Evolutionary conservation across 2,888 invertebrate genomes (phyloP), one percentile per base, ranked within the genome.

Genomic region (Andrena minutula): DNA sequence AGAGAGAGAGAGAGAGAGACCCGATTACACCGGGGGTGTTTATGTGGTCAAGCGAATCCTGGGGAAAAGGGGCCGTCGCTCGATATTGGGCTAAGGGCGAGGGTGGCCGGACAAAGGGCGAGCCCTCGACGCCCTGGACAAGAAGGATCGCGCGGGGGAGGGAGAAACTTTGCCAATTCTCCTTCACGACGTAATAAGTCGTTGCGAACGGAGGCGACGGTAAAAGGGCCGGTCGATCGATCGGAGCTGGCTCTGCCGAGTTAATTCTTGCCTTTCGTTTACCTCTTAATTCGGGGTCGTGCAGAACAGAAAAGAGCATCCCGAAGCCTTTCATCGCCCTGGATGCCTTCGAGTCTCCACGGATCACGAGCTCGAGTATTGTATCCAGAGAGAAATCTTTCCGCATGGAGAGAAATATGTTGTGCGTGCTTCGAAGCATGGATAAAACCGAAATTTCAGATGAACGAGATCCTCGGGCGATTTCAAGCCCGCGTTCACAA

Each of bases 1-100:
- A 51, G 51, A 51, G 49, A n/a, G 49, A 49, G 49, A 16, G 49
- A 49, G 20, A 5, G 51, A n/a, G 20, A 56, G 56, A 56, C 58
- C 63, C 73, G 77, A 82, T 83, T 77, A 64, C 82, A 47, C 63
- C 64, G n/a, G 58, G 81, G 82, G 73, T 77, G 74, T 82, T 82
- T 76, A 75, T 58, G 81, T 47, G 75, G 75, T 82, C 75, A 80
- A 80, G 75, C 71, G 53, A 63, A 41, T 64, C 68, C 63, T 56
- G 70, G 65, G 63, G 64, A 60, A 68, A 30, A 74, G 66, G 72
- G 63, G 26, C 63, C 49, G 49, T 47, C 66, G 81, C 53, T 77
- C 71, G 79, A 81, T 81, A 80, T 76, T 26, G 65, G 47, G 60
- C 61, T 61, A 68, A 72, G 65, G 76, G 66, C 75, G 70, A 75